Percentiles rank a stretch among this genome's conserved stretches.
Conservation (phyloP, 2,113 vertebrate genomes). For the Trachemys scripta region DNA sequence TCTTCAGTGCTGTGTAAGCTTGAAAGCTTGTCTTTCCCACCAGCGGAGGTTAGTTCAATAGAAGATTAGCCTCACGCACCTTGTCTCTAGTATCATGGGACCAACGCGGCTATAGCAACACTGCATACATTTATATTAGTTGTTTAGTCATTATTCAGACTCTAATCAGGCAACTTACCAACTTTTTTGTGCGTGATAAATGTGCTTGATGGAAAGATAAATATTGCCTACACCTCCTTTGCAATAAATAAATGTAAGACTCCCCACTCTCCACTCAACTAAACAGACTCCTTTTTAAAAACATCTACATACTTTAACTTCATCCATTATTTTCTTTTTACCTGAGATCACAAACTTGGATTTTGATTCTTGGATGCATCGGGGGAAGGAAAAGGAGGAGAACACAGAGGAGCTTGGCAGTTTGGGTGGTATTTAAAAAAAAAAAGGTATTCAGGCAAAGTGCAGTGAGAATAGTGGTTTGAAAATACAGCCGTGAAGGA, state of each 20-base stretch:
- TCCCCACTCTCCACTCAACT: not conserved
- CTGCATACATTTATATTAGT: not conserved
- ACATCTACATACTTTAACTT: not conserved
- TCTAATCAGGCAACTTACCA: not conserved
- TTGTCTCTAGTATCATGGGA: not conserved
- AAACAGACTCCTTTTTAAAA: not conserved
- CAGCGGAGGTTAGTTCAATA: not conserved
- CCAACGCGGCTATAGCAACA: not conserved
- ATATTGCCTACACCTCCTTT: not conserved
- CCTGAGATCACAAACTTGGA: conserved; percentile 41
- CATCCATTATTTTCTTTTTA: not conserved
- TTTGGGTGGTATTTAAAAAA: conserved; percentile 87
- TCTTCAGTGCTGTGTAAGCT: not conserved
- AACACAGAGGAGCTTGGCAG: conserved; percentile 73
- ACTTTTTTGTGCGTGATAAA: not conserved
- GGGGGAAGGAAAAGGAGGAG: conserved; percentile 2
- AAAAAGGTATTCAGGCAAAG: conserved; percentile 79
- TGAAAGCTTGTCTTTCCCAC: not conserved
- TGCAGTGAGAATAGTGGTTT: conserved; percentile 87
- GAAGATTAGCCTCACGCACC: not conserved
- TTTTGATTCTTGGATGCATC: conserved; percentile 38
- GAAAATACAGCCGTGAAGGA: conserved; percentile 84
- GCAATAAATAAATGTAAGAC: not conserved
- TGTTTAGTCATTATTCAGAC: not conserved
- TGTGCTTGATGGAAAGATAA: not conserved